A percentile compares a stretch with the other conserved stretches of the same genome.
Evolutionary conservation across 2,888 invertebrate species (phyloP).

Genomic region (Ceratothoa steindachneri): DNA sequence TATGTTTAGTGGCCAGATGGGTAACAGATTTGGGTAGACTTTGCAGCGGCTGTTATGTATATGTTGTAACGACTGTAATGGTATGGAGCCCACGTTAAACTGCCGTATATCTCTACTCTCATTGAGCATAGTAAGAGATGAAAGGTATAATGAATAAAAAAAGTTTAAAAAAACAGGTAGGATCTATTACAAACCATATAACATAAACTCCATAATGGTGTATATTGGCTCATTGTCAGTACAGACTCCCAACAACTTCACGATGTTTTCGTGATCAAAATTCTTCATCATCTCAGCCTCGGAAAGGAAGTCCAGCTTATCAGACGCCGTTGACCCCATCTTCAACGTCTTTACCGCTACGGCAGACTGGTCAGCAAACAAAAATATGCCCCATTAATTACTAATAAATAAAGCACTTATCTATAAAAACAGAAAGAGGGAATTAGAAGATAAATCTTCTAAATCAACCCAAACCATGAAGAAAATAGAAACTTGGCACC

Average conservation of each 20-base stretch:
- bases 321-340: conserved; percentile 73
- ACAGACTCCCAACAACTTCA: conserved; percentile 77
- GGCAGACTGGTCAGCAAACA: conserved; percentile 57
- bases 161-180: too few species aligned
- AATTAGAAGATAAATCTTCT: not conserved
- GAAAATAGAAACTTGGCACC: too few species aligned
- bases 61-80: too few species aligned
- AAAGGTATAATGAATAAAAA: too few species aligned
- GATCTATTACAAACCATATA: conserved; percentile 73
- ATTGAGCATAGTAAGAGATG: too few species aligned
- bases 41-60: too few species aligned
- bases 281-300: conserved; percentile 93
- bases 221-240: conserved; percentile 81
- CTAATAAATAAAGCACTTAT: not conserved
- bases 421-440: not conserved
- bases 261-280: conserved; percentile 83
- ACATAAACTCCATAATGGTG: conserved; percentile 89
- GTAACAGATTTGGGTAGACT: too few species aligned
- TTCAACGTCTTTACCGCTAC: conserved; percentile 87
- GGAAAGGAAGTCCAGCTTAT: conserved; percentile 82
- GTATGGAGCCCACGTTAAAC: too few species aligned
- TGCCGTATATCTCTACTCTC: too few species aligned
- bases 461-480: too few species aligned
- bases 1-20: too few species aligned
- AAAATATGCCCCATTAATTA: not conserved